Conservation (phyloP, 2,797 vertebrate species). For the Erpetoichthys calabaricus region DNA sequence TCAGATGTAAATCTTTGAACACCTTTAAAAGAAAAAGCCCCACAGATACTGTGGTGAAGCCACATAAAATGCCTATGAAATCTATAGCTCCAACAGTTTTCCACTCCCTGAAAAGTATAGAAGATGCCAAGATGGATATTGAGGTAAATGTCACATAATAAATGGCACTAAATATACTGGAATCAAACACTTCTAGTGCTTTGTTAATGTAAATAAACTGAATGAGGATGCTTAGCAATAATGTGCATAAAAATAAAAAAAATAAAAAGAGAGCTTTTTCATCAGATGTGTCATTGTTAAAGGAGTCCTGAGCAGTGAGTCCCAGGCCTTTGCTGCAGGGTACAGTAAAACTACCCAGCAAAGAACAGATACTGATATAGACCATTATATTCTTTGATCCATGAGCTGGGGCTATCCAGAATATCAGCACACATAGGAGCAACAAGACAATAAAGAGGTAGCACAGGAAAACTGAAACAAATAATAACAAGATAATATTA, state of each 20-base stretch:
- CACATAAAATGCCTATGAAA: slow-evolving; percentile 75
- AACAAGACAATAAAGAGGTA: slow-evolving; percentile 69
- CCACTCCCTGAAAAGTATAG: slow-evolving; percentile 90
- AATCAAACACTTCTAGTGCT: slow-evolving; percentile 78
- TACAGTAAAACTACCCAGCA: slow-evolving; percentile 89
- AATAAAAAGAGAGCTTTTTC: slow-evolving; percentile 61
- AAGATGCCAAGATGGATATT: slow-evolving; percentile 71
- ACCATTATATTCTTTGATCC: slow-evolving; percentile 88
- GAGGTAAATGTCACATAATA: slow-evolving; percentile 90
- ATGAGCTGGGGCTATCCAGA: slow-evolving; percentile 68
- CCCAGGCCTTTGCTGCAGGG: slow-evolving; percentile 91
- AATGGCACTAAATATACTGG: slow-evolving; percentile 78
- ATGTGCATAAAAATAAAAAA: slow-evolving; percentile 60
- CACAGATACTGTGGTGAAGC: slow-evolving; percentile 68
- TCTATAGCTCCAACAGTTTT: slow-evolving; percentile 60
- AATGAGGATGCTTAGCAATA: slow-evolving; percentile 71
- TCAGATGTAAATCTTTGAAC: slow-evolving; percentile 74
- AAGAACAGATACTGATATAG: slow-evolving; percentile 84
- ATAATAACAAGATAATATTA: slow-evolving; percentile 19
- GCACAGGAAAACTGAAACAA: slow-evolving; percentile 66
- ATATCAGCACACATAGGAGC: slow-evolving; percentile 68
- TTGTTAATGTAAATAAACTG: slow-evolving; percentile 94
- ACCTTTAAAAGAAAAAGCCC: slow-evolving; percentile 79
- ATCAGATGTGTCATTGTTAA: slow-evolving; percentile 49
- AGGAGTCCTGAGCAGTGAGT: slow-evolving; percentile 68